phyloP scores from a whole-genome alignment of 2,113 vertebrate species.

The Podocnemis expansa region DNA sequence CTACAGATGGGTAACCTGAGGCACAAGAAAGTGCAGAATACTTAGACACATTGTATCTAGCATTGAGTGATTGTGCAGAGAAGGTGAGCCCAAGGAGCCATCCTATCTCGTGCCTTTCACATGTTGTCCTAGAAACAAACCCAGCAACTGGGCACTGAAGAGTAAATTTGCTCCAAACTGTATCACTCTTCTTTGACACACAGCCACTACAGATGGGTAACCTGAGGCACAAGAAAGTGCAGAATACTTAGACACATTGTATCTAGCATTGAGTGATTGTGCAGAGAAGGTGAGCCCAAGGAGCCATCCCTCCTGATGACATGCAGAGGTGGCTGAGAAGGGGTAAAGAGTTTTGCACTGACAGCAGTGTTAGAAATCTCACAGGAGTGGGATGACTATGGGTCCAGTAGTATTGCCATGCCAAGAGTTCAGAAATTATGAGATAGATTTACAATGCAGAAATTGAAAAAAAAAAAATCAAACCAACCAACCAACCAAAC shows the following conservation, averaged over 20 bases:
- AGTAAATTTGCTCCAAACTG: not conserved
- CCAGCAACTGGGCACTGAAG: not conserved
- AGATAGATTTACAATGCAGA: not conserved
- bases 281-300: not conserved
- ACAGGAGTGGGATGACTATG: not conserved
- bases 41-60: not conserved
- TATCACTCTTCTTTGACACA: not conserved
- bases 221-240: not conserved
- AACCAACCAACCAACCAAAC: too few species aligned
- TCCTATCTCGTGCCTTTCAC: not conserved
- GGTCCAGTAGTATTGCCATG: not conserved
- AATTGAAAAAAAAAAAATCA: too few species aligned
- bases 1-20: not conserved
- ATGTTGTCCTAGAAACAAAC: not conserved
- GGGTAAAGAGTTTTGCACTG: not conserved
- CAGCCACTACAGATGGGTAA: not conserved
- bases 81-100: not conserved
- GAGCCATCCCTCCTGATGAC: not conserved
- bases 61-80: not conserved
- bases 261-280: not conserved
- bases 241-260: not conserved
- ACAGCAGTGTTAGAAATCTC: not conserved
- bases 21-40: not conserved
- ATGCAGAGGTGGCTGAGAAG: too few species aligned
- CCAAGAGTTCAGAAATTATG: not conserved